Conservation (phyloP, 2,113 vertebrate genomes). For the Entelurus aequoreus region DNA sequence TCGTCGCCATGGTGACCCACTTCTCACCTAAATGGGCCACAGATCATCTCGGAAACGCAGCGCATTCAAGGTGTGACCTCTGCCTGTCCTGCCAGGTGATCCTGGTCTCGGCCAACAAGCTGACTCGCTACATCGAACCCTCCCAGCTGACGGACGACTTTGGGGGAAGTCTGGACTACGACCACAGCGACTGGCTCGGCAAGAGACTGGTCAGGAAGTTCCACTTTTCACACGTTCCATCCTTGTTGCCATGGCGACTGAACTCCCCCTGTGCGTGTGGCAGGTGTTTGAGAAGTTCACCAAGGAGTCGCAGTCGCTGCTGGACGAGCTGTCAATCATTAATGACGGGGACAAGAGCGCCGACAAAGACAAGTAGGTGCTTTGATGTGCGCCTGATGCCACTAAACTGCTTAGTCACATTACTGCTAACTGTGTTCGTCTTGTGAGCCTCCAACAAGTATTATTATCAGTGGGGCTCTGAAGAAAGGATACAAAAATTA, state of each 20-base stretch:
- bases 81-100: slow-evolving; percentile 79
- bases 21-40: too few relatives aligned
- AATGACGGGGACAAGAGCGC: slow-evolving; percentile 88
- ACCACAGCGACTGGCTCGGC: slow-evolving; percentile 97
- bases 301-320: slow-evolving; percentile 90
- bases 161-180: slow-evolving; percentile 92
- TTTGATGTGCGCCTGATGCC: too few relatives aligned
- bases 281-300: slow-evolving; percentile 99
- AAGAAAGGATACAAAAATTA: too few relatives aligned
- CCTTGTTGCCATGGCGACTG: slow-evolving; percentile 7
- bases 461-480: too few relatives aligned
- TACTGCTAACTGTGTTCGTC: too few relatives aligned
- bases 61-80: neutral
- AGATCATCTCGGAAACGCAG: too few relatives aligned
- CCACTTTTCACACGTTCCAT: neutral
- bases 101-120: slow-evolving; percentile 96
- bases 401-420: too few relatives aligned
- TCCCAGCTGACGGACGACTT: slow-evolving; percentile 96
- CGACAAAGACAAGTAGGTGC: slow-evolving; percentile 80
- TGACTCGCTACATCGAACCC: slow-evolving; percentile 96
- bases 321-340: slow-evolving; percentile 93
- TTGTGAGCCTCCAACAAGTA: too few relatives aligned
- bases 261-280: neutral
- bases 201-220: slow-evolving; percentile 83
- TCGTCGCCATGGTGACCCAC: neutral